A percentile compares a stretch with the other conserved stretches of the same genome.
Evolutionary conservation across 2,888 invertebrate species (phyloP).

Genomic region (Shargacucullia verbasci): DNA sequence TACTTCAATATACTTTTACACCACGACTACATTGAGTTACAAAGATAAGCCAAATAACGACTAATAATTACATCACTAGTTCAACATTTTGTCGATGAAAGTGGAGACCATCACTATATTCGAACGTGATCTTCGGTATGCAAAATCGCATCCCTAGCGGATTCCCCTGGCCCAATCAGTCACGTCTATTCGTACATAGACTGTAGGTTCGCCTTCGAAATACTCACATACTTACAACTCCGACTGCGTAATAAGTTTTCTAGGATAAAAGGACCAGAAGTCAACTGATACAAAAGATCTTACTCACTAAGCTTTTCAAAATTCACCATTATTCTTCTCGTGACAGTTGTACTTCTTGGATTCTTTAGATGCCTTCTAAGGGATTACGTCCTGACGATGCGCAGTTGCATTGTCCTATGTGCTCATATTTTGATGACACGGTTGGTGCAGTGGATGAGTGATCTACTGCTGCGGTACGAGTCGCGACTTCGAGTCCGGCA

Average conservation of each 20-base stretch:
- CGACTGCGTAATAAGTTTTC: background rate
- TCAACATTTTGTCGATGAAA: slow-evolving; percentile 52
- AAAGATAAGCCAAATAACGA: slow-evolving; percentile 12
- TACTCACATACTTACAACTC: slow-evolving; percentile 13
- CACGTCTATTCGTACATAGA: slow-evolving; percentile 59
- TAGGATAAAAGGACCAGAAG: too few species aligned
- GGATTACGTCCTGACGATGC: too few species aligned
- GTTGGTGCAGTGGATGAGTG: too few species aligned
- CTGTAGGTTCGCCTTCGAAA: slow-evolving; percentile 27
- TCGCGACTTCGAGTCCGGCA: too few species aligned
- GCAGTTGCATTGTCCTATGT: too few species aligned
- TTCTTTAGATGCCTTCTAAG: too few species aligned
- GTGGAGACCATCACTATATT: slow-evolving; percentile 61
- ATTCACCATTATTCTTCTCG: too few species aligned
- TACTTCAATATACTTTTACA: slow-evolving; percentile 21
- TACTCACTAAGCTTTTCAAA: too few species aligned
- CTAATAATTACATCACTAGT: background rate
- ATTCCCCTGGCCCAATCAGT: slow-evolving; percentile 71
- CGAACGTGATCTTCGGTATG: slow-evolving; percentile 76
- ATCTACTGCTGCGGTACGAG: too few species aligned
- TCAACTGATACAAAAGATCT: too few species aligned
- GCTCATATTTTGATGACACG: too few species aligned
- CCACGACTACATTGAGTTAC: slow-evolving; percentile 21
- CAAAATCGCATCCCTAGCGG: slow-evolving; percentile 73
- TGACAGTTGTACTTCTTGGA: too few species aligned